These are phyloP conservation scores for Macrotrachela quadricornifera DNA, from an alignment of 1,140 invertebrate genomes.

Conservation along the genomic window DNA sequence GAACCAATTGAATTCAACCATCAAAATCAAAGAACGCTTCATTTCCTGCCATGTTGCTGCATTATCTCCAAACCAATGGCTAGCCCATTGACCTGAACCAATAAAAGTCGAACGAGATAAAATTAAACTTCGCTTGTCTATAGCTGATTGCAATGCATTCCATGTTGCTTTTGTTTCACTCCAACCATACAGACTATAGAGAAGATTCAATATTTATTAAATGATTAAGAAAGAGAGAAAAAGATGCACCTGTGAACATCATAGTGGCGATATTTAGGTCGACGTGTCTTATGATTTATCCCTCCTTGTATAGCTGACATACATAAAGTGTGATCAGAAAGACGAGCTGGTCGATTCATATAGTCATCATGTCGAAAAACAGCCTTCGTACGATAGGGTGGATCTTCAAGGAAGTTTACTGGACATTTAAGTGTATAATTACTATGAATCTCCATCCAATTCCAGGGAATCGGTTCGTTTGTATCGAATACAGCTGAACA, in stretches of 20 bases:
- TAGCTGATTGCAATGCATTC: slow-evolving; percentile 19
- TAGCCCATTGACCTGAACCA: slow-evolving; percentile 54
- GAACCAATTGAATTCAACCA: slow-evolving; percentile 7
- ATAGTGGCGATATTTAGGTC: background rate
- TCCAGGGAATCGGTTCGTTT: slow-evolving; percentile 8
- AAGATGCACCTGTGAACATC: background rate
- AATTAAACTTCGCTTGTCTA: slow-evolving; percentile 35
- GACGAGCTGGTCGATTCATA: background rate
- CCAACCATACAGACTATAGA: slow-evolving; percentile 6
- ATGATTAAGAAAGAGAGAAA: too few species aligned
- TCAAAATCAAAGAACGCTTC: slow-evolving; percentile 17
- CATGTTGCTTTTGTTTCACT: slow-evolving; percentile 30
- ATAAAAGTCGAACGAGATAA: slow-evolving; percentile 60
- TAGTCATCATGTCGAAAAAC: background rate
- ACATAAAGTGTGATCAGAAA: slow-evolving; percentile 21
- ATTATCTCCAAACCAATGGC: slow-evolving; percentile 53
- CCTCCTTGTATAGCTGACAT: slow-evolving; percentile 14
- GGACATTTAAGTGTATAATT: slow-evolving; percentile 29
- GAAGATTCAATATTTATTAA: too few species aligned
- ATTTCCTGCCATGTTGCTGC: slow-evolving; percentile 20
- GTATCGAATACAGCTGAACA: background rate
- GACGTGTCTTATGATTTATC: background rate
- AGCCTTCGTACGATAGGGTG: background rate
- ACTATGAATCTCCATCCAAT: background rate
- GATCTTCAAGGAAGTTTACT: slow-evolving; percentile 49